Percentiles rank a stretch among this genome's conserved stretches.
Evolutionary conservation across 1,140 invertebrate genomes (phyloP).

Genomic region (Leptoteleia sp.): DNA sequence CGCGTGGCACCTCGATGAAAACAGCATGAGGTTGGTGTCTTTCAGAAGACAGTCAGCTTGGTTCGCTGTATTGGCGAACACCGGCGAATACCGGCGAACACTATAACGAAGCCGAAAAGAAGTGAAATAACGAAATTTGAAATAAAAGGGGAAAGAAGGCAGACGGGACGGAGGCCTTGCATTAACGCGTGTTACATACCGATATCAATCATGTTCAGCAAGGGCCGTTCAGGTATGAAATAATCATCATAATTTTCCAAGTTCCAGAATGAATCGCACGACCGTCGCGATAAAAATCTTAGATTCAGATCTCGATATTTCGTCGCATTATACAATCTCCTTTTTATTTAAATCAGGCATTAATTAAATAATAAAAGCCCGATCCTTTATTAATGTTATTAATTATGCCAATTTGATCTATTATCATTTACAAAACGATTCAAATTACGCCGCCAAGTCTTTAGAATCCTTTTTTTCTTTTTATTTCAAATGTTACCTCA

Average conservation of each 20-base stretch:
- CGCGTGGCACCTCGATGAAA: constrained; percentile 62
- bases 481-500: too few species aligned
- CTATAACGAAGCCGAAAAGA: constrained; percentile 34
- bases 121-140: constrained; percentile 48
- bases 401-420: constrained; percentile 33
- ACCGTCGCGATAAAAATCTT: constrained; percentile 48
- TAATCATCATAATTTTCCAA: constrained; percentile 65
- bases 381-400: constrained; percentile 28
- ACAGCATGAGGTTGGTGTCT: constrained; percentile 62
- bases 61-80: constrained; percentile 61
- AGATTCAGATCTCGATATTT: constrained; percentile 47
- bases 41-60: constrained; percentile 58
- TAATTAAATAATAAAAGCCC: constrained; percentile 30
- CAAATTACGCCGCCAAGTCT: constrained; percentile 6
- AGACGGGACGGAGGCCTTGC: constrained; percentile 13
- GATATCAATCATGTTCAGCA: constrained; percentile 66
- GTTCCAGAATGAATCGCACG: constrained; percentile 51
- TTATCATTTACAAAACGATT: constrained; percentile 18
- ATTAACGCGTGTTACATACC: constrained; percentile 65
- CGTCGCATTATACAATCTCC: constrained; percentile 9
- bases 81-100: constrained; percentile 26
- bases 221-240: constrained; percentile 58
- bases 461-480: too few species aligned
- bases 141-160: constrained; percentile 7
- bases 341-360: constrained; percentile 42